Evolutionary conservation across 2,888 invertebrate species (phyloP).

Genomic region (Scaptomyza cyrtandrae): DNA sequence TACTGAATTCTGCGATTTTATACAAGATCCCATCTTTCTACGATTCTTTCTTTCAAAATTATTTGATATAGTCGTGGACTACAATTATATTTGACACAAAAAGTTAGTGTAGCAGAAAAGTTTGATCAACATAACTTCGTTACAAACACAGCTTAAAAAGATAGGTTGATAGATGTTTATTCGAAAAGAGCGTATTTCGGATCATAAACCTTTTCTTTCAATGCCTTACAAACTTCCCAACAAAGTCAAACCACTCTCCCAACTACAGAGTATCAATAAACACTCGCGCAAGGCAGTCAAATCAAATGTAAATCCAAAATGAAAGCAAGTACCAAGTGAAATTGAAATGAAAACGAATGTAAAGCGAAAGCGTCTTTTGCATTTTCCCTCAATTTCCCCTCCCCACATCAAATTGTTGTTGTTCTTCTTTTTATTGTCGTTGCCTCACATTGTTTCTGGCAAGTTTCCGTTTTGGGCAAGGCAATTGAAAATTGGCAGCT

Average conservation of each 20-base stretch:
- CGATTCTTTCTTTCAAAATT: no score
- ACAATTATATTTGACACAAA: no score
- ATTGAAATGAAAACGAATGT: constrained; percentile 73
- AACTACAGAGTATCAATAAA: neutral
- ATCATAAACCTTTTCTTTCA: neutral
- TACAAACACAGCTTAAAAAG: no score
- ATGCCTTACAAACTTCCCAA: neutral
- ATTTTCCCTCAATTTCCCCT: constrained; percentile 50
- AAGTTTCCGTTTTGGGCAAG: constrained; percentile 52
- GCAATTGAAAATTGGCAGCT: constrained; percentile 78
- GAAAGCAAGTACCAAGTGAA: constrained; percentile 72
- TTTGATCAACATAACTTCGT: no score
- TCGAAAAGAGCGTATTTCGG: no score
- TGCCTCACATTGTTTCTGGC: constrained; percentile 43
- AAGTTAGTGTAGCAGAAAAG: no score
- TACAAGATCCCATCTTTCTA: no score
- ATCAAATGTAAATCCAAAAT: constrained; percentile 80
- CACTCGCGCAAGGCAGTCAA: constrained; percentile 56
- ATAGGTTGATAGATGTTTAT: no score
- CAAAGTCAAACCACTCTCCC: neutral
- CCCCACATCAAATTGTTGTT: constrained; percentile 24
- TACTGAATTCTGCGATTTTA: no score
- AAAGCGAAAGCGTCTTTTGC: constrained; percentile 50
- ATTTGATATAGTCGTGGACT: no score
- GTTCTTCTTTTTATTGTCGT: constrained; percentile 31